Conservation (phyloP, 2,113 vertebrate genomes). For the Chlamydotis undulata region DNA sequence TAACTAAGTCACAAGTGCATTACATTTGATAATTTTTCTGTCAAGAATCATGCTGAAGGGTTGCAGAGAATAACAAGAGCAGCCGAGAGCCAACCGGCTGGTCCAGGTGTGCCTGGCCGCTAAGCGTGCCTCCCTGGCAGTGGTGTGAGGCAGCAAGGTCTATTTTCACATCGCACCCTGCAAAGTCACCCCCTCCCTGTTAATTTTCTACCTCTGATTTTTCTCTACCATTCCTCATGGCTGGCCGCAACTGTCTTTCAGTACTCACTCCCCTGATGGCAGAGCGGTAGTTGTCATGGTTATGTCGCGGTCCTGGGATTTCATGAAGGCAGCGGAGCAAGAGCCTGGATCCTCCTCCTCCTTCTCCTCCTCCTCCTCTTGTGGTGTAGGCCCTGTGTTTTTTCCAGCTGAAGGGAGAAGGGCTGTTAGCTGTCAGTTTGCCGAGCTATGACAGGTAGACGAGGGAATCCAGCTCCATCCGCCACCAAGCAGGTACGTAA, state of each 20-base stretch:
- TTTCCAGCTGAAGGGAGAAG: not conserved
- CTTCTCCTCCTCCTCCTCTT: not conserved
- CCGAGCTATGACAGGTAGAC: not conserved
- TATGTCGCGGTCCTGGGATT: not conserved
- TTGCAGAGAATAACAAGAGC: constrained; percentile 39
- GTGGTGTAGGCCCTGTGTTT: accelerated
- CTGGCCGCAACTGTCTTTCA: not conserved
- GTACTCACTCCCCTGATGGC: not conserved
- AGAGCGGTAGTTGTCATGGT: constrained; percentile 21
- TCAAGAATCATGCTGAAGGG: constrained; percentile 62
- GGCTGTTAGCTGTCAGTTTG: not conserved
- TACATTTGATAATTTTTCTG: constrained; percentile 69
- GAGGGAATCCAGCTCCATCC: not conserved
- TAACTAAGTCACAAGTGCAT: constrained; percentile 69
- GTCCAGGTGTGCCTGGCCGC: not conserved
- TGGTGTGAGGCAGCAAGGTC: accelerated
- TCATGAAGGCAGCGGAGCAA: not conserved
- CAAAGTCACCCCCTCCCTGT: not conserved
- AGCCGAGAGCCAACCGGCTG: not conserved
- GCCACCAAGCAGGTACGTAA: not conserved
- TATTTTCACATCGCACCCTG: not conserved
- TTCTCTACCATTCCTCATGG: not conserved
- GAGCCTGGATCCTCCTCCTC: not conserved
- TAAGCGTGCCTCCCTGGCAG: not conserved
- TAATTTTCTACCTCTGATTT: not conserved